These are phyloP conservation scores for Myotis brandtii DNA, from an alignment of 2,113 vertebrate species.

Conservation along the genomic window DNA sequence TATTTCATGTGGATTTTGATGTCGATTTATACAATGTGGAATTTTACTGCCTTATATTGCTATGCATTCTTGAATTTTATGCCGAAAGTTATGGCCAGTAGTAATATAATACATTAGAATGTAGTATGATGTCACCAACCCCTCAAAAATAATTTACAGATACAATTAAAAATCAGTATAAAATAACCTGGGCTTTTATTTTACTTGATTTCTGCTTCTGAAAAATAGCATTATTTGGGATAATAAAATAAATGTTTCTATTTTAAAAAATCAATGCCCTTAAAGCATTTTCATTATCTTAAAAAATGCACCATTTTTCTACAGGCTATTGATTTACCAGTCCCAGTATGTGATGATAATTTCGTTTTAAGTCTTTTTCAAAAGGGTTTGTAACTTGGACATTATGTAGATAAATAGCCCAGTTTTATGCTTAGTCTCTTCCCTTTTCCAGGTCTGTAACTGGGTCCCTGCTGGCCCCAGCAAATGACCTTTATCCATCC, in stretches of 20 bases:
- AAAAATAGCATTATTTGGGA: slow-evolving; percentile 24
- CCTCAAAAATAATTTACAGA: slow-evolving; percentile 33
- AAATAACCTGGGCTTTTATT: neutral
- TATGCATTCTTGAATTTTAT: slow-evolving; percentile 57
- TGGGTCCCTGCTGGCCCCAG: neutral
- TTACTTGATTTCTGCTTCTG: slow-evolving; percentile 52
- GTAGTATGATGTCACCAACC: slow-evolving; percentile 40
- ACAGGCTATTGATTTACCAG: neutral
- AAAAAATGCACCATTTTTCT: slow-evolving; percentile 4
- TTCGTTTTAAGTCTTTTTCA: slow-evolving; percentile 24
- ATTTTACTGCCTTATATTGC: slow-evolving; percentile 39
- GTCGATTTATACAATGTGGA: slow-evolving; percentile 48
- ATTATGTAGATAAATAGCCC: neutral
- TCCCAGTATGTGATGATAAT: neutral
- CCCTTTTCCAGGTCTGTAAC: neutral
- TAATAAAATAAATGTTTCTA: slow-evolving; percentile 13
- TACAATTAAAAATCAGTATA: neutral
- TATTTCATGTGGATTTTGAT: slow-evolving; percentile 68
- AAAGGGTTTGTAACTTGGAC: neutral
- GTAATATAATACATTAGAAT: slow-evolving; percentile 38
- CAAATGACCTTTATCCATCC: neutral
- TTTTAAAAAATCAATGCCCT: slow-evolving; percentile 39
- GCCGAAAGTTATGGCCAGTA: slow-evolving; percentile 3
- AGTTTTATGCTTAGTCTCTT: neutral
- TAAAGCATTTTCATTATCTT: slow-evolving; percentile 21